Evolutionary conservation across 2,797 vertebrate species (phyloP), one percentile per base, ranked within the genome.

Genomic region (Onychomys arenicola): DNA sequence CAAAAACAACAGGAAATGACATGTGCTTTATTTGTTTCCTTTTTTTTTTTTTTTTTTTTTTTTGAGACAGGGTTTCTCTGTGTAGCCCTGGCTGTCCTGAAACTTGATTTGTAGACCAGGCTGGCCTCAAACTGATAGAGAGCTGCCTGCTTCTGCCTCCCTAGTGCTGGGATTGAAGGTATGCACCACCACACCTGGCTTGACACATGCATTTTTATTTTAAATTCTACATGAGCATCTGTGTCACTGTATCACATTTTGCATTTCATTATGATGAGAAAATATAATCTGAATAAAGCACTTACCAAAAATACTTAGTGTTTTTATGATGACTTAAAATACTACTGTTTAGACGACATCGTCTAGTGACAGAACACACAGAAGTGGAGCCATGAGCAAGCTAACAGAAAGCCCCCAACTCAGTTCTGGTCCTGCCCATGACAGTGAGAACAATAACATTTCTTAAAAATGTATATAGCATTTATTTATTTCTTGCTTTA

Each of bases 281-380:
- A 95, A 94, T 87, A 77, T 29, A 40, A 73, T 90, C 19, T 89
- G 49, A 91, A 73, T 81, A 57, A 61, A 67, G 6, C 46, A 87
- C 34, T 65, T 84, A 59, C 49, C 83, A 67, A 90, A 92, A 80
- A 80, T 83, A 43, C 5, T 82, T 73, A 55, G 43, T 80, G 21
- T 37, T 57, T 73, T n/a, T 91, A 4, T 82, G 76, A 57, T 87
- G 32, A 67, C 13, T 75, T 49, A 75, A 93, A n/a, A 46, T 34
- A 67, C 17, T 86, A 29, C 32, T 61, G 29, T 40, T 85, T 71
- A 59, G 27, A 92, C 12, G 5, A 16, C 55, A 37, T 55, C 12
- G 14, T 57, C 71, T 32, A 65, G 40, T 88, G 27, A 87, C 6
- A 52, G 91, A 96, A 52, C 7, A 43, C 77, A 65, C 25, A 59